These are phyloP conservation scores for Troides helena DNA, from an alignment of 2,888 invertebrate genomes.

Conservation along the genomic window DNA sequence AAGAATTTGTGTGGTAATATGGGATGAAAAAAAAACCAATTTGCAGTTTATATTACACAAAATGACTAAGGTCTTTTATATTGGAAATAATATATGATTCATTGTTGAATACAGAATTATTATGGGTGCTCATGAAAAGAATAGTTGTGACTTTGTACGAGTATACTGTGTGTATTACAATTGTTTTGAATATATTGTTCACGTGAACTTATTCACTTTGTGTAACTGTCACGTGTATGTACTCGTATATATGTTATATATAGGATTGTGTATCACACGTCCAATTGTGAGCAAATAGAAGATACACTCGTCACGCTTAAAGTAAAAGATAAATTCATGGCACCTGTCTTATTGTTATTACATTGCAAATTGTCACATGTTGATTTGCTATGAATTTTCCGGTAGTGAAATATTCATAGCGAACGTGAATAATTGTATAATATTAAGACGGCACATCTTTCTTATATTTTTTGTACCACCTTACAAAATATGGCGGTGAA, in stretches of 20 bases:
- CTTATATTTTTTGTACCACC: too few species aligned
- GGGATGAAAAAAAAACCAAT: too few species aligned
- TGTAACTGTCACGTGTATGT: not conserved
- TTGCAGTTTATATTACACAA: too few species aligned
- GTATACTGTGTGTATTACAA: not conserved
- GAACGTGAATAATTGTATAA: too few species aligned
- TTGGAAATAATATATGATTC: too few species aligned
- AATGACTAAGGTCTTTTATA: too few species aligned
- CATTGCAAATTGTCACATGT: constrained; percentile 16
- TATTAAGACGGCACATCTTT: too few species aligned
- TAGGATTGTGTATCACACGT: constrained; percentile 13
- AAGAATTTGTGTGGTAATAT: too few species aligned
- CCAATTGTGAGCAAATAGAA: constrained; percentile 7
- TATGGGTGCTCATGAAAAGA: not conserved
- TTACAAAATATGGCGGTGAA: too few species aligned
- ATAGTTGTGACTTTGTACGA: not conserved
- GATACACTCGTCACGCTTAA: constrained; percentile 8
- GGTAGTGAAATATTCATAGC: constrained; percentile 5
- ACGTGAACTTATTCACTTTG: not conserved
- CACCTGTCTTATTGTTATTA: constrained; percentile 11
- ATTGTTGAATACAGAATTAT: too few species aligned
- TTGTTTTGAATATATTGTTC: not conserved
- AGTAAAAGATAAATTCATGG: constrained; percentile 11
- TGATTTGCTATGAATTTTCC: constrained; percentile 16
- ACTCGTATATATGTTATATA: constrained; percentile 1